A percentile compares a stretch with the other conserved stretches of the same genome.
Evolutionary conservation across 2,888 invertebrate genomes (phyloP).

Genomic region (Agonopterix alstromeriana): DNA sequence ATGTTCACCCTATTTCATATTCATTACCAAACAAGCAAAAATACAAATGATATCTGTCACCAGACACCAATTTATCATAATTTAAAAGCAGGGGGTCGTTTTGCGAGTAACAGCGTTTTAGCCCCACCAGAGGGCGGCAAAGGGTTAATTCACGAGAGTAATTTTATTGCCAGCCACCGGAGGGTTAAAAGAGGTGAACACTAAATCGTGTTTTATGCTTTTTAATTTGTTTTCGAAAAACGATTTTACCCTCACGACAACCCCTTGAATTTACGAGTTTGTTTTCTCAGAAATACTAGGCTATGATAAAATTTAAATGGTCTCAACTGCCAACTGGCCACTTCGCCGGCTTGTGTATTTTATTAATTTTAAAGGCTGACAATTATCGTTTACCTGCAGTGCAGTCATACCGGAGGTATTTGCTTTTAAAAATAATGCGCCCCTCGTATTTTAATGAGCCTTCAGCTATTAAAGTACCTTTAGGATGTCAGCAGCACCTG

Average conservation of each 20-base stretch:
- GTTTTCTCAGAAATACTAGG: conserved; percentile 1
- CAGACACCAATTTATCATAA: conserved; percentile 41
- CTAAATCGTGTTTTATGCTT: conserved; percentile 63
- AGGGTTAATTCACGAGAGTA: conserved; percentile 52
- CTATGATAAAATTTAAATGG: not conserved
- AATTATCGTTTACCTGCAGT: conserved; percentile 2
- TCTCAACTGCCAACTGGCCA: not conserved
- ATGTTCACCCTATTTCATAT: not conserved
- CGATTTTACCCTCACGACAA: conserved; percentile 22
- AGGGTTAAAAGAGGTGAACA: conserved; percentile 58
- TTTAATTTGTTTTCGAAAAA: conserved; percentile 62
- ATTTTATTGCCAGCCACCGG: conserved; percentile 49
- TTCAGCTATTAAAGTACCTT: conserved; percentile 55
- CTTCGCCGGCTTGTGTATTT: not conserved
- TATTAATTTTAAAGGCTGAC: not conserved
- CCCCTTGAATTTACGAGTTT: not conserved
- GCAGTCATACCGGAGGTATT: conserved; percentile 5
- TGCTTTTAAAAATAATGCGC: conserved; percentile 31
- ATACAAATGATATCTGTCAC: conserved; percentile 26
- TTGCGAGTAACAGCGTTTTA: conserved; percentile 17
- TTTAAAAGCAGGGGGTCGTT: conserved; percentile 35
- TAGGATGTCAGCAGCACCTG: conserved; percentile 48
- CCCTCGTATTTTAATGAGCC: conserved; percentile 35
- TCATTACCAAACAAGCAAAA: conserved; percentile 5
- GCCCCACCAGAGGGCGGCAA: conserved; percentile 15